Base-by-base conservation (phyloP, 2,888 invertebrate genomes). In the Sinodicranocentrus sp. region DNA sequence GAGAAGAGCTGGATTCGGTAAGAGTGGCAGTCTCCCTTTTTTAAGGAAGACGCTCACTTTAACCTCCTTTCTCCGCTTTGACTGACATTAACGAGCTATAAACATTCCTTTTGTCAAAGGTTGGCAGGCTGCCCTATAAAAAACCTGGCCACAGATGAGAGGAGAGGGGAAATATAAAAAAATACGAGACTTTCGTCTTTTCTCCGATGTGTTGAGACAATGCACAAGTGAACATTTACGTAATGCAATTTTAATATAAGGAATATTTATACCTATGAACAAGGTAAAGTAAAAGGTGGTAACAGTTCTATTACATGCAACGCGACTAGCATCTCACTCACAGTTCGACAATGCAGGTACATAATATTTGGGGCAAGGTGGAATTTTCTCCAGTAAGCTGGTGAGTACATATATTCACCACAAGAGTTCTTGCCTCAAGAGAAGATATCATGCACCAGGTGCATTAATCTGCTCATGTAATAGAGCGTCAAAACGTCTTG, bases 71-170 rank as follows among this genome's bases (percentile, higher is more conserved):
- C 10, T 68, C 48, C 19, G 6, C 10, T 5, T n/a, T 52, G 52
- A 48, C 21, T 25, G 68, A 48, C 25, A 48, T 68, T 48, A 68
- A 68, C 26, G 48, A 68, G 68, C 48, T 25, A 68, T 68, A 48
- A 68, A 48, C 68, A 67, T 65, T 65, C 23, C 8, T 33, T 52
- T 23, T 57, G 57, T 57, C 57, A 57, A 57, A 57, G 21, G 6
- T 57, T 57, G 57, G 57, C 57, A 57, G 57, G 3, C 57, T 57
- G 57, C 57, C 57, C 57, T 57, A 19, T 57, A 19, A 57, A 57
- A 57, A 5, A 19, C 17, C 13, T 52, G 52, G 6, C 52, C 52
- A n/a, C 52, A 52, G 52, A 52, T 52, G 52, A n/a, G 52, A 52
- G 17, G 52, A 6, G 17, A n/a, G 52, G 52, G n/a, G 52, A 52